phyloP scores from a whole-genome alignment of 2,113 vertebrate genomes.

The Cettia cetti region DNA sequence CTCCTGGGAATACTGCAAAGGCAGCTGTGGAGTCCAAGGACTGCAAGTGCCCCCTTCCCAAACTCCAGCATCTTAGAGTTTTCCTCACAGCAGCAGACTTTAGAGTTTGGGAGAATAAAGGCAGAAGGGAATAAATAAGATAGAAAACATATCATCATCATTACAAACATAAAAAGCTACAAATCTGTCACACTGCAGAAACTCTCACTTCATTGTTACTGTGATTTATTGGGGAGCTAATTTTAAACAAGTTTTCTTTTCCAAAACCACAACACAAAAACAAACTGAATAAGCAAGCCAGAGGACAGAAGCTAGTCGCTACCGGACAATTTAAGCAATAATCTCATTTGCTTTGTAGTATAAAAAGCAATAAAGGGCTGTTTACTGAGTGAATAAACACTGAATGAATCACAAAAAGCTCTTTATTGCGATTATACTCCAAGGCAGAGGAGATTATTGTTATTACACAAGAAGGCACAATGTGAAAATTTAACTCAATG shows the following conservation, averaged over 20 bases:
- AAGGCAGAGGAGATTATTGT: slow-evolving; percentile 67
- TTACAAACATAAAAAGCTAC: slow-evolving; percentile 79
- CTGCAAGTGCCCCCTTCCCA: neutral
- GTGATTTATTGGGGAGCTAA: slow-evolving; percentile 78
- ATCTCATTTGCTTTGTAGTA: slow-evolving; percentile 76
- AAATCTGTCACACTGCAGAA: slow-evolving; percentile 75
- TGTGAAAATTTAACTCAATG: slow-evolving; percentile 69
- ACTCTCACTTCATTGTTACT: slow-evolving; percentile 74
- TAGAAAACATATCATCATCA: slow-evolving; percentile 72
- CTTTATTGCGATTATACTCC: slow-evolving; percentile 68
- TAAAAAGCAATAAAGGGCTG: slow-evolving; percentile 72
- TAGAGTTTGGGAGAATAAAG: slow-evolving; percentile 34
- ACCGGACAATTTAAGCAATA: slow-evolving; percentile 71
- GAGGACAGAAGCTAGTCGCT: slow-evolving; percentile 64
- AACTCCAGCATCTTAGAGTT: neutral
- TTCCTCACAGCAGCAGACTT: slow-evolving; percentile 43
- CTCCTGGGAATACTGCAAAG: neutral
- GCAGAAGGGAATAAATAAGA: slow-evolving; percentile 66
- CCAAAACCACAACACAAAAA: slow-evolving; percentile 70
- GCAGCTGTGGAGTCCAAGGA: neutral
- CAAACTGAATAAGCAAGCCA: slow-evolving; percentile 65
- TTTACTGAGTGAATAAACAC: slow-evolving; percentile 74
- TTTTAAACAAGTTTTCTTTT: slow-evolving; percentile 72
- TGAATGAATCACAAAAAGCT: slow-evolving; percentile 73
- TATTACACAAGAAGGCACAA: slow-evolving; percentile 69